These are phyloP conservation scores for Blastobasis adustella DNA, from an alignment of 2,888 invertebrate genomes.

Conservation along the genomic window DNA sequence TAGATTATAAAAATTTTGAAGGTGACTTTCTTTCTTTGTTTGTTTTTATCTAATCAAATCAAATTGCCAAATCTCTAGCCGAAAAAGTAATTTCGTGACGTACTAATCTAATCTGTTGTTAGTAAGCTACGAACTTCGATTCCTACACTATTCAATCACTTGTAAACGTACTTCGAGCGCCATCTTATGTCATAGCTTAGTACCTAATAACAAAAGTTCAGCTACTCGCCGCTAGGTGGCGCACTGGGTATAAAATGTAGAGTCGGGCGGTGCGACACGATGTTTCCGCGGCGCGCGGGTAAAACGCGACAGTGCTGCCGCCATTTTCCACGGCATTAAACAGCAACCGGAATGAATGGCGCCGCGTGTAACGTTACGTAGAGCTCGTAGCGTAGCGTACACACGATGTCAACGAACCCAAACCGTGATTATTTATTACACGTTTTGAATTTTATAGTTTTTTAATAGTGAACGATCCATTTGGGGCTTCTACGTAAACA, in stretches of 20 bases:
- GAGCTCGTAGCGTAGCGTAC: slow-evolving; percentile 47
- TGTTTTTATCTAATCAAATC: too few relatives aligned
- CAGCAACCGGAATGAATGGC: slow-evolving; percentile 52
- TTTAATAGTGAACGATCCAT: slow-evolving; percentile 13
- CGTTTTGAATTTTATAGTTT: slow-evolving; percentile 18
- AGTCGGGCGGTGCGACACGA: background rate
- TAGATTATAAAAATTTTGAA: too few relatives aligned
- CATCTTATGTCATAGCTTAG: slow-evolving; percentile 33
- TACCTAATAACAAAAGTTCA: slow-evolving; percentile 33
- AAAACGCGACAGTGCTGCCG: slow-evolving; percentile 34
- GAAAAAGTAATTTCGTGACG: too few relatives aligned
- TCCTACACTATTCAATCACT: background rate
- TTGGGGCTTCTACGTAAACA: slow-evolving; percentile 10
- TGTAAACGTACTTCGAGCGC: slow-evolving; percentile 22
- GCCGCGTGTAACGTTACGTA: slow-evolving; percentile 44
- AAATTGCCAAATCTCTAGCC: too few relatives aligned
- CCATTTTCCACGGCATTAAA: slow-evolving; percentile 23
- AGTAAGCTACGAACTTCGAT: too few relatives aligned
- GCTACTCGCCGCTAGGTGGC: slow-evolving; percentile 63
- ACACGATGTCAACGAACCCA: slow-evolving; percentile 56
- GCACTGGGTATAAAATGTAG: slow-evolving; percentile 15
- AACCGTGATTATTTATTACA: slow-evolving; percentile 33
- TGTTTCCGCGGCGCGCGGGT: background rate
- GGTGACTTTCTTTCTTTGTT: too few relatives aligned
- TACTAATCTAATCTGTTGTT: too few relatives aligned